Evolutionary conservation across 2,113 vertebrate genomes (phyloP), one percentile per base, ranked within the genome.

Genomic region (Gavia stellata): DNA sequence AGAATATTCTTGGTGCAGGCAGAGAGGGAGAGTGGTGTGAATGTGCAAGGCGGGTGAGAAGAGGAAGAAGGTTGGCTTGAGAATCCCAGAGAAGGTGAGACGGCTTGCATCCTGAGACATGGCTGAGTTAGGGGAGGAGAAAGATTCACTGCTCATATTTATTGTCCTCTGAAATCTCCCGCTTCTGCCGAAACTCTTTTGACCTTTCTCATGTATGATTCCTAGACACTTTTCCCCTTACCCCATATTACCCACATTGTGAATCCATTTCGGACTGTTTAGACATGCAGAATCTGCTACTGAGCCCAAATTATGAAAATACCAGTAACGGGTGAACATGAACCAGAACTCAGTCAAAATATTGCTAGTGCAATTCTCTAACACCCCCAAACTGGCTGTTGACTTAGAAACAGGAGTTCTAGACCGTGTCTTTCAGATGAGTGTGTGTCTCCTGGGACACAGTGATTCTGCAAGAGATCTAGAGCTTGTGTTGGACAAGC

Each of bases 401-500:
- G 72, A 29, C 12, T 25, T 87, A 33, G 42, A 84, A 83, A 17
- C 4, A 53, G 31, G 38, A 65, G 49, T 40, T 91, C 40, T 44
- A 66, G n/a, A 66, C 40, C 0, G 0, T 80, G 17, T 73, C 9
- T 84, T 81, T 81, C 42, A 77, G 40, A 42, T 47, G 20, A 49
- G 2, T 4, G 0, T 29, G 21, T 73, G 10, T 38, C 16, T 23
- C 3, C 0, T 61, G 34, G 24, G 42, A 28, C 9, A 26, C 4
- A 10, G 20, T 31, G 25, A 38, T 86, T 89, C 67, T 86, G 72
- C 40, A 73, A 31, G 80, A 33, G 12, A 33, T 33, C 8, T 67
- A 19, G 28, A 66, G 34, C 16, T 79, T 67, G 7, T 85, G 61
- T n/a, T 70, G 17, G 45, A 72, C 12, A 52, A 65, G 44, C 29